Conservation (phyloP, 2,797 vertebrate genomes). For the Myripristis jacobus region DNA sequence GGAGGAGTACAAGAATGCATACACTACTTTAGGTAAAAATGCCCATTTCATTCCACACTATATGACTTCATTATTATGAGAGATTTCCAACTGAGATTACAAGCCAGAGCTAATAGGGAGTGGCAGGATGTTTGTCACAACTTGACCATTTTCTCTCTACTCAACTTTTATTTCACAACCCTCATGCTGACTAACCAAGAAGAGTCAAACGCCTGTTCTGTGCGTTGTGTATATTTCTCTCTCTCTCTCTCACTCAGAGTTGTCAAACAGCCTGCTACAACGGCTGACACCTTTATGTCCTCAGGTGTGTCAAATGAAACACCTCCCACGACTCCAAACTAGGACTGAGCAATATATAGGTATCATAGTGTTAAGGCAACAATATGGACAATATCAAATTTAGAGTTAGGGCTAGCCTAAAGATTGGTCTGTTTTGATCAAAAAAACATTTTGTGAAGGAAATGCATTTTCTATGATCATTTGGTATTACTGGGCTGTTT, state of each 20-base stretch:
- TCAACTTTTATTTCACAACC: conserved; percentile 65
- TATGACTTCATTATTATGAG: neutral
- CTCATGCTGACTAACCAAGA: conserved; percentile 56
- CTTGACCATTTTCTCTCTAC: conserved; percentile 37
- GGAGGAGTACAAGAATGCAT: neutral
- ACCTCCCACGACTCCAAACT: conserved; percentile 44
- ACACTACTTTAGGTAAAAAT: neutral
- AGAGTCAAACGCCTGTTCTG: conserved; percentile 2
- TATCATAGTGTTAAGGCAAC: too few relatives aligned
- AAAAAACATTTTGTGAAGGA: too few relatives aligned
- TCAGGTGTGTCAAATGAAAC: conserved; percentile 41
- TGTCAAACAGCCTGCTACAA: conserved; percentile 13
- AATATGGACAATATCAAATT: too few relatives aligned
- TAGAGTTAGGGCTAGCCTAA: too few relatives aligned
- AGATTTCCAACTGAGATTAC: neutral
- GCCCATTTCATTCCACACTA: neutral
- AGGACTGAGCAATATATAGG: too few relatives aligned
- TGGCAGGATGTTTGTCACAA: conserved; percentile 57
- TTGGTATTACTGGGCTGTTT: too few relatives aligned
- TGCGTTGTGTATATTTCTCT: conserved; percentile 5
- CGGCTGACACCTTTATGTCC: conserved; percentile 42
- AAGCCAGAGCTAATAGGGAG: conserved; percentile 3
- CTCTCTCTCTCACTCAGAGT: conserved; percentile 30
- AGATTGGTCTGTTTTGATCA: too few relatives aligned
- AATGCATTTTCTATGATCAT: too few relatives aligned